Evolutionary conservation across 2,797 vertebrate species (phyloP), one percentile per base, ranked within the genome.

Genomic region (Acanthurus leucopareius): DNA sequence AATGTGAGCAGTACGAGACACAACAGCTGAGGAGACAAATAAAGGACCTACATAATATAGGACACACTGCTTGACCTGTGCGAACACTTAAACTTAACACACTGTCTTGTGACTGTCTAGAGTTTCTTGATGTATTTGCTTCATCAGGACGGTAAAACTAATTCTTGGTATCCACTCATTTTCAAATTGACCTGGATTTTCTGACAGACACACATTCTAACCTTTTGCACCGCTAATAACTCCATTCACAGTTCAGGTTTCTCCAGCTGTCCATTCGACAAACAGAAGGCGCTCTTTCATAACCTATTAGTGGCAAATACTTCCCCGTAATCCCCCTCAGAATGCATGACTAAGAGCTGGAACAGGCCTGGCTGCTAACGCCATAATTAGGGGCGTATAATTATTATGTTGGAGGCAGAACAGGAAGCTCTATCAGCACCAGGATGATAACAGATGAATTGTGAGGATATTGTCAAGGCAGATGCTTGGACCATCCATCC

Each of bases 271-370:
- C 88, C 59, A 1, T 64, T 80, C 47, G 15, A 79, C 86, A 89
- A 87, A 92, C 91, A 91, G 89, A 91, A 89, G 84, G 90, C 65
- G 15, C 71, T 80, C 88, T 83, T 91, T 94, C 86, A 90, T 86
- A 90, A 88, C 73, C 80, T 86, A 91, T 92, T 91, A 91, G 88
- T 66, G 76, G 78, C 68, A 83, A 87, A 91, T 91, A 80, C 79
- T 83, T 87, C 14, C 56, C 57, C 5, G 3, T 91, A 92, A 92
- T 92, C 90, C 83, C 49, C 68, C 70, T 72, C 80, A 91, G 91
- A 92, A 90, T 89, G 91, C 72, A 85, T 81, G 85, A 85, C 88
- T 71, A 85, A 90, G 86, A 85, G 86, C 82, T 62, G 78, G 85
- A 82, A 83, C 70, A 25, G 80, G 87, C 71, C 85, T 86, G 90